phyloP scores from a whole-genome alignment of 2,888 invertebrate species.

The Cephonodes hylas region DNA sequence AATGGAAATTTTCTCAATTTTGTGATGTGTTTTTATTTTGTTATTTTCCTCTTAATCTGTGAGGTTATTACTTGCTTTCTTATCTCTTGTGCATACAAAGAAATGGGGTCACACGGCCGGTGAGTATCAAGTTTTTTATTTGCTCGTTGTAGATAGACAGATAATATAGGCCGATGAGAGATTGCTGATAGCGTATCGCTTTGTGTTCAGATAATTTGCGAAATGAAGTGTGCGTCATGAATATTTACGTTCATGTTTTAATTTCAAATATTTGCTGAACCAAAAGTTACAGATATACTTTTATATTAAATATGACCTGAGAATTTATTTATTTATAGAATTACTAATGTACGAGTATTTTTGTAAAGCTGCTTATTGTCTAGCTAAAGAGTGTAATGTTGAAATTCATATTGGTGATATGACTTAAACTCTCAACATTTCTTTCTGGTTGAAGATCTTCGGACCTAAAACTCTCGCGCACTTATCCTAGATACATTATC shows the following conservation, averaged over 20 bases:
- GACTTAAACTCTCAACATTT: too few relatives aligned
- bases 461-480: too few relatives aligned
- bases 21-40: constrained; percentile 64
- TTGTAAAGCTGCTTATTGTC: too few relatives aligned
- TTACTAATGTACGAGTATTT: too few relatives aligned
- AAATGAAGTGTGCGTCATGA: constrained; percentile 19
- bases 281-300: not conserved
- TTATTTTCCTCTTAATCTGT: constrained; percentile 34
- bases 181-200: constrained; percentile 31
- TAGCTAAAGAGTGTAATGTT: too few relatives aligned
- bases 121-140: constrained; percentile 64
- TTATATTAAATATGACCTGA: not conserved
- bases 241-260: not conserved
- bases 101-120: constrained; percentile 67
- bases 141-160: constrained; percentile 44
- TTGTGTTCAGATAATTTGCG: constrained; percentile 32
- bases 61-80: constrained; percentile 77
- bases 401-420: too few relatives aligned
- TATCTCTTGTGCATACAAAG: constrained; percentile 63
- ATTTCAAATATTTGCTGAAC: not conserved
- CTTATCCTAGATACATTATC: too few relatives aligned
- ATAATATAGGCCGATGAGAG: constrained; percentile 41
- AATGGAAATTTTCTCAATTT: constrained; percentile 79
- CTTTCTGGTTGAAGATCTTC: too few relatives aligned
- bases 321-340: too few relatives aligned